Evolutionary conservation across 2,113 vertebrate genomes (phyloP), one percentile per base, ranked within the genome.

Genomic region (Istiophorus platypterus): DNA sequence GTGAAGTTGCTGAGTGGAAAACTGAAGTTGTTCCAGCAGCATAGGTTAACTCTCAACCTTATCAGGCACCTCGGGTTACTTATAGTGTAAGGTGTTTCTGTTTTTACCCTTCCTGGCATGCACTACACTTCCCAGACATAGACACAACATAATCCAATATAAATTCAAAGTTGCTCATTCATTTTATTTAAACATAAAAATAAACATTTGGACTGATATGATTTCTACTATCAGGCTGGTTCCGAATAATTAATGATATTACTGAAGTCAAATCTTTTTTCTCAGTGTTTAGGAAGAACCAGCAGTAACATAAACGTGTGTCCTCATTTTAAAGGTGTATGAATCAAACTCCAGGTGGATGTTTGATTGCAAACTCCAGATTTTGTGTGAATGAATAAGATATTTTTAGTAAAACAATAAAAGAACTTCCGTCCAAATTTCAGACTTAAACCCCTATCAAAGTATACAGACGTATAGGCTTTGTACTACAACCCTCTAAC

Each of bases 371-470:
- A 57, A 3, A 62, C 68, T 3, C 20, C 9, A 20, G 47, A 51
- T 51, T 51, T 51, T 51, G 7, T 47, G 45, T 20, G 18, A 51
- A n/a, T 6, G 4, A 54, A 13, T n/a, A 13, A 47, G 1, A 41
- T 11, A 39, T 65, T 0, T 12, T 37, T 12, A 20, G n/a, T 4
- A 22, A 7, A 2, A n/a, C 18, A 22, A 51, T 7, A 24, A 5
- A n/a, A 12, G 18, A 34, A 51, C 12, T 58, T 80, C 67, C 67
- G 61, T 7, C n/a, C 51, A 1, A 4, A 27, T 77, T 58, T 87
- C 56, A 72, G 0, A 62, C 0, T 58, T 72, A 72, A 87, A 63
- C 0, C 0, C 0, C 0, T 2, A 4, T 5, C 5, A 15, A 18
- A 0, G 1, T 4, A 37, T 14, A 27, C 17, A 6, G 10, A 52